Conservation (phyloP, 2,113 vertebrate species). For the Hystrix brachyura region DNA sequence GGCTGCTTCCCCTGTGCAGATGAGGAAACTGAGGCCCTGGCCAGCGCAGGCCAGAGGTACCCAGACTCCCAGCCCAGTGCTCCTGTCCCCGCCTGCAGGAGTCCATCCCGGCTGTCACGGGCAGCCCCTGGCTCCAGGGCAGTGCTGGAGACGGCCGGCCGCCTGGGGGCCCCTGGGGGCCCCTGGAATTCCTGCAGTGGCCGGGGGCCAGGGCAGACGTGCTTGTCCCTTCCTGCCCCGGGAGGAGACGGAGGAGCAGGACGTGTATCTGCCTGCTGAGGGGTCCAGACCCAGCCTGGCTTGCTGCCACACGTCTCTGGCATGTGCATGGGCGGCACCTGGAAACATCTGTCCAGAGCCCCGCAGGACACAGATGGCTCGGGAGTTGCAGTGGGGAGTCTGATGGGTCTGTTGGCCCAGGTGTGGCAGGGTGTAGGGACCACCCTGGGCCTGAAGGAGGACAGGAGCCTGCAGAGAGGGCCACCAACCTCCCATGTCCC, state of each 20-base stretch:
- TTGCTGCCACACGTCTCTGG: not conserved
- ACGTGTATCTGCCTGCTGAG: not conserved
- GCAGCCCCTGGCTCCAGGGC: slow-evolving; percentile 62
- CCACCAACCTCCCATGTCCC: not conserved
- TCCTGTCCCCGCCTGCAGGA: not conserved
- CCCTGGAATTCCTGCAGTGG: slow-evolving; percentile 74
- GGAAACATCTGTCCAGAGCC: not conserved
- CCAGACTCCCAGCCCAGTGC: not conserved
- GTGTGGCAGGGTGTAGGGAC: not conserved
- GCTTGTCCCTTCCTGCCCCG: slow-evolving; percentile 70
- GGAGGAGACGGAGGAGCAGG: slow-evolving; percentile 23
- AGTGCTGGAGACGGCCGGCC: slow-evolving; percentile 65
- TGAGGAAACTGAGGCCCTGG: not conserved
- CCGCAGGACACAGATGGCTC: slow-evolving; percentile 76
- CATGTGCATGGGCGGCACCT: slow-evolving; percentile 27
- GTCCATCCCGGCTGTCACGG: not conserved
- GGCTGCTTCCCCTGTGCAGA: not conserved
- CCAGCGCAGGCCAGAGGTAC: not conserved
- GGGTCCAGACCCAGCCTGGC: slow-evolving; percentile 45
- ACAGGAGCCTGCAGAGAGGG: not conserved
- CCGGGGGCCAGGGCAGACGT: slow-evolving; percentile 75
- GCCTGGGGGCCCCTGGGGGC: slow-evolving; percentile 72
- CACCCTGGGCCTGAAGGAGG: not conserved
- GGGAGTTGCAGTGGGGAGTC: not conserved
- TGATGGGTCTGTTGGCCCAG: slow-evolving; percentile 39